These are phyloP conservation scores for Cabera pusaria DNA, from an alignment of 2,888 invertebrate genomes.

Conservation along the genomic window DNA sequence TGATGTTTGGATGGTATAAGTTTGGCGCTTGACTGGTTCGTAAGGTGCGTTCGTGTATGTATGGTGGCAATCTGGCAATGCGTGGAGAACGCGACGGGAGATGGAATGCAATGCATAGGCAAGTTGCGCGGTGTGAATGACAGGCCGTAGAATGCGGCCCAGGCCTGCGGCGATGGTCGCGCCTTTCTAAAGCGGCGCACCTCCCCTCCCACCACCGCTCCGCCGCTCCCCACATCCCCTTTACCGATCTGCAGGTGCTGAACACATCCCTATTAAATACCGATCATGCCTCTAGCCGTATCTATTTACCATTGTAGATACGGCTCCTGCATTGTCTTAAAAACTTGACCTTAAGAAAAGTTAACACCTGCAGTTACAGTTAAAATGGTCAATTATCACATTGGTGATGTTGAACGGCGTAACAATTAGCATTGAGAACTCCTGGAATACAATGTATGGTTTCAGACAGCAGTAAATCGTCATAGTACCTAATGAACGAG, in stretches of 20 bases:
- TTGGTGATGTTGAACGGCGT: conserved; percentile 42
- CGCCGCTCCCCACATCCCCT: conserved; percentile 58
- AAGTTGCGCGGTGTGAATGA: conserved; percentile 83
- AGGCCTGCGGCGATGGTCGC: conserved; percentile 82
- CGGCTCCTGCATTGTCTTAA: conserved; percentile 78
- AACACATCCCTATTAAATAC: conserved; percentile 81
- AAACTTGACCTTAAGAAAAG: conserved; percentile 65
- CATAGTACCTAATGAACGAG: too few species aligned
- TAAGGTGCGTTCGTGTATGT: conserved; percentile 57
- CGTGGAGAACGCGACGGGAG: conserved; percentile 70
- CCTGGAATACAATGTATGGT: conserved; percentile 22
- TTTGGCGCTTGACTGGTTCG: conserved; percentile 62
- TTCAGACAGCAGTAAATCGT: conserved; percentile 10
- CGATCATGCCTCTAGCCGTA: conserved; percentile 78
- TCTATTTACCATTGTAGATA: conserved; percentile 75
- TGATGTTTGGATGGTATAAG: conserved; percentile 55
- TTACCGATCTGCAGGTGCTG: conserved; percentile 76
- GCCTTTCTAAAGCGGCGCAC: conserved; percentile 83
- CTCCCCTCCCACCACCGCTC: conserved; percentile 52
- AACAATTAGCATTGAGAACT: conserved; percentile 39
- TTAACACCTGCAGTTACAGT: conserved; percentile 64
- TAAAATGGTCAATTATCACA: conserved; percentile 54
- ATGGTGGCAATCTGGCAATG: conserved; percentile 58
- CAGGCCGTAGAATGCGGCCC: conserved; percentile 83
- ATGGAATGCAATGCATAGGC: conserved; percentile 83